A percentile compares a stretch with the other conserved stretches of the same genome.
Evolutionary conservation across 2,888 invertebrate genomes (phyloP).

Genomic region (Scaptomyza parva): DNA sequence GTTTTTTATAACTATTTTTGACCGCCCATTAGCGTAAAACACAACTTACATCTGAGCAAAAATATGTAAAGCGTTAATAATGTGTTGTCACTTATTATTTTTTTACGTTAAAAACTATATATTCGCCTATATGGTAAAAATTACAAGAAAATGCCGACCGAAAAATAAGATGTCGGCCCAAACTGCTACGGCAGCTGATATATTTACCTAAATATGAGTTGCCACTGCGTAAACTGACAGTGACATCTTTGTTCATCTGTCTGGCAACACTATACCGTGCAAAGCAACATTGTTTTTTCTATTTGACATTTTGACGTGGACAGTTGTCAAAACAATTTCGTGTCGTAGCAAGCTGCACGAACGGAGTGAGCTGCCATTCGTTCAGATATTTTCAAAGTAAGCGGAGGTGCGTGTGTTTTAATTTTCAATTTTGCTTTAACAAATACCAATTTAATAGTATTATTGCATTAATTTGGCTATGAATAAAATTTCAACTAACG

Average conservation of each 20-base stretch:
- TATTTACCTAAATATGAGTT: neutral
- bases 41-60: slow-evolving; percentile 9
- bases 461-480: neutral
- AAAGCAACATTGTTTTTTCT: slow-evolving; percentile 42
- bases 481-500: slow-evolving; percentile 1
- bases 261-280: slow-evolving; percentile 29
- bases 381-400: slow-evolving; percentile 63
- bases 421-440: neutral
- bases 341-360: slow-evolving; percentile 42
- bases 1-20: neutral
- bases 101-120: slow-evolving; percentile 1
- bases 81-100: neutral
- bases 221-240: slow-evolving; percentile 10
- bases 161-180: slow-evolving; percentile 44
- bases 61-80: slow-evolving; percentile 5
- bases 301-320: slow-evolving; percentile 73
- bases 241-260: neutral
- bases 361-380: slow-evolving; percentile 58
- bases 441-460: slow-evolving; percentile 8
- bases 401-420: slow-evolving; percentile 58
- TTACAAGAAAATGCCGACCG: slow-evolving; percentile 49
- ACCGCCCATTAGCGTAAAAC: neutral
- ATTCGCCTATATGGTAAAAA: slow-evolving; percentile 5
- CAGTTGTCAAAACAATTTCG: slow-evolving; percentile 55
- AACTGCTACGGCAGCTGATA: slow-evolving; percentile 32